phyloP scores from a whole-genome alignment of 2,797 vertebrate genomes.

The Pseudochromis fuscus region DNA sequence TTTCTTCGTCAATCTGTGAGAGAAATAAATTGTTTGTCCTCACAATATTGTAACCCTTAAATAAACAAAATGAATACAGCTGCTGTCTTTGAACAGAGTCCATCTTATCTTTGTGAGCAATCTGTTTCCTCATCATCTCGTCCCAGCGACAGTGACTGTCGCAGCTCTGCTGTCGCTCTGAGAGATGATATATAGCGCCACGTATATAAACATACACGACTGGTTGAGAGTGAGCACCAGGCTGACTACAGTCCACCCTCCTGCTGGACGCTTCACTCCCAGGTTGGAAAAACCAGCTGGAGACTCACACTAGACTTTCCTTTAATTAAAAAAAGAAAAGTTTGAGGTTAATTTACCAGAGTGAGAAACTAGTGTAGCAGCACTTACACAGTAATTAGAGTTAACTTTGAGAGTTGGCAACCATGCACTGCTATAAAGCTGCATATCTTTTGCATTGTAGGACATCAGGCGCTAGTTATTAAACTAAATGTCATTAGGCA shows the following conservation, averaged over 20 bases:
- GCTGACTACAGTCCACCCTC: conserved; percentile 22
- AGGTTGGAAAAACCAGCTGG: conserved; percentile 36
- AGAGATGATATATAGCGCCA: conserved; percentile 16
- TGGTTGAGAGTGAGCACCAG: conserved; percentile 34
- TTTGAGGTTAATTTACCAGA: conserved; percentile 7
- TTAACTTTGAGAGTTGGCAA: conserved; percentile 2
- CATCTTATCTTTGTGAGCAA: conserved; percentile 36
- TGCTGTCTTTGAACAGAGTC: conserved; percentile 36
- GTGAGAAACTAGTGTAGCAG: conserved; percentile 10
- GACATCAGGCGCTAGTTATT: background rate
- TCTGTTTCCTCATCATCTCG: conserved; percentile 47
- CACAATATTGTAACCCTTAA: conserved; percentile 25
- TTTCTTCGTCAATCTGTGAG: conserved; percentile 5
- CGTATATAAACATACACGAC: conserved; percentile 1
- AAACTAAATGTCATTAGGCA: background rate
- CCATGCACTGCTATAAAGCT: background rate
- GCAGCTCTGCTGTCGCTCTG: conserved; percentile 48
- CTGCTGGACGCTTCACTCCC: conserved; percentile 11
- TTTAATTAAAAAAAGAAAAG: conserved; percentile 29
- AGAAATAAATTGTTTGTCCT: conserved; percentile 10
- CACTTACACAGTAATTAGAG: background rate
- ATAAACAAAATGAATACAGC: conserved; percentile 28
- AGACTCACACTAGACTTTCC: conserved; percentile 23
- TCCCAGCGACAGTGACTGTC: conserved; percentile 31
- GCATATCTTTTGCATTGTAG: background rate